Evolutionary conservation across 2,797 vertebrate genomes (phyloP).

Genomic region (Lacerta viridis): DNA sequence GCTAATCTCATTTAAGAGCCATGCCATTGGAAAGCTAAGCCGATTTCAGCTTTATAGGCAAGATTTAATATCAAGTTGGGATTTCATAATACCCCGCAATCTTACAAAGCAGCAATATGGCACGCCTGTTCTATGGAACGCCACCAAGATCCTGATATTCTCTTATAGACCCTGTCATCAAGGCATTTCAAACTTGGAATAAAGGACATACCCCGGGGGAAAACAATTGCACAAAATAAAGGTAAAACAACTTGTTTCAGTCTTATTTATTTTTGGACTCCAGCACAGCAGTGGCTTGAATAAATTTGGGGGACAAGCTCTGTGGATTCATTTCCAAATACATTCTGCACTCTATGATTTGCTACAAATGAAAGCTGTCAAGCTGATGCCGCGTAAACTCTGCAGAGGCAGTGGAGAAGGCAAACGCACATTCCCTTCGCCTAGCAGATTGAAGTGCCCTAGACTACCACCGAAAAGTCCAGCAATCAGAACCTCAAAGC

Average conservation of each 20-base stretch:
- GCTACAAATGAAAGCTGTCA: not conserved
- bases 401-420: not conserved
- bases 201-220: not conserved
- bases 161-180: not conserved
- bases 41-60: conserved; percentile 15
- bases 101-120: not conserved
- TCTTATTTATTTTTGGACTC: not conserved
- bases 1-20: conserved; percentile 47
- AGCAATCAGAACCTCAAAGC: not conserved
- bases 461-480: not conserved
- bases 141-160: conserved; percentile 1
- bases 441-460: too few relatives aligned
- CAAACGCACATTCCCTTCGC: not conserved
- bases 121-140: conserved; percentile 9
- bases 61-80: conserved; percentile 37
- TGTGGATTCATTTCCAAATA: not conserved
- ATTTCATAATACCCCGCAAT: conserved; percentile 24
- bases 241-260: not conserved
- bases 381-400: not conserved
- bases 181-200: conserved; percentile 23
- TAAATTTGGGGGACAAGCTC: not conserved
- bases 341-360: not conserved
- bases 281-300: not conserved
- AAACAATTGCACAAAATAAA: not conserved
- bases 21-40: conserved; percentile 8